Evolutionary conservation across 2,113 vertebrate genomes (phyloP).

Genomic region (Pseudorasbora parva): DNA sequence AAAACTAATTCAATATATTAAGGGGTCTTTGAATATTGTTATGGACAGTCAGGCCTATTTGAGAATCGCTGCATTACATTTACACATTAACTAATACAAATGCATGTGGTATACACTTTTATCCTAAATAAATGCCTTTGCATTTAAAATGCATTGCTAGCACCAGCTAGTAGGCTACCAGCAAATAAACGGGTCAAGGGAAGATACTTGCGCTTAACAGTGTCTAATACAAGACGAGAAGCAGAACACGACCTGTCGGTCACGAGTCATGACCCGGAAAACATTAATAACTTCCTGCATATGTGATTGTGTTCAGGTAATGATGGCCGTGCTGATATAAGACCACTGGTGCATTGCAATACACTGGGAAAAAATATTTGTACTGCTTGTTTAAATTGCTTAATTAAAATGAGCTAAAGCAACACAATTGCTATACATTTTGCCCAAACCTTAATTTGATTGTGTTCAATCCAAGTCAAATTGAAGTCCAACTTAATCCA

Average conservation of each 20-base stretch:
- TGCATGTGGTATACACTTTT: not conserved
- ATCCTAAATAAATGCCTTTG: not conserved
- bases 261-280: not conserved
- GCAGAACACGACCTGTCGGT: not conserved
- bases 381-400: too few species aligned
- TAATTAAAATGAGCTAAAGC: too few species aligned
- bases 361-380: too few species aligned
- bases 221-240: not conserved
- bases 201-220: not conserved
- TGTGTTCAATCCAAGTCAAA: too few species aligned
- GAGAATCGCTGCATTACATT: not conserved
- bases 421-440: too few species aligned
- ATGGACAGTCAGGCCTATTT: not conserved
- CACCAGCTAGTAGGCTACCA: not conserved
- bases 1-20: too few species aligned
- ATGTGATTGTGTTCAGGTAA: not conserved
- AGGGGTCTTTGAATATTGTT: not conserved
- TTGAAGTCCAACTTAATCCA: too few species aligned
- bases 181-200: not conserved
- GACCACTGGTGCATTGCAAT: not conserved
- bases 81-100: not conserved
- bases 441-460: too few species aligned
- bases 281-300: not conserved
- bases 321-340: not conserved
- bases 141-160: not conserved